Evolutionary conservation across 2,888 invertebrate species (phyloP).

Genomic region (Byasa hedistus): DNA sequence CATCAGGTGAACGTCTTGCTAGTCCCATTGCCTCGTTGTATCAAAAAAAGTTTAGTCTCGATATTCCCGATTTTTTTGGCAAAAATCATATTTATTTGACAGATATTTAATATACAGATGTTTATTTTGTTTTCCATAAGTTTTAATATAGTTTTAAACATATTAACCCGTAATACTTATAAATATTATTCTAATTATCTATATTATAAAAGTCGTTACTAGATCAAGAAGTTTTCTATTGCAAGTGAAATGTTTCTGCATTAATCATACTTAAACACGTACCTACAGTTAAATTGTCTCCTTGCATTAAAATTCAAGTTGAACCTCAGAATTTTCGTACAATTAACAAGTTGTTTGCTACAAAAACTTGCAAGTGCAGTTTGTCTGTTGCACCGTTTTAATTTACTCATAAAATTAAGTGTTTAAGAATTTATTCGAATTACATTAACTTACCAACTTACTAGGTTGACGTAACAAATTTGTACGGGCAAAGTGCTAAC

Average conservation of each 20-base stretch:
- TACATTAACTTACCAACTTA: conserved; percentile 13
- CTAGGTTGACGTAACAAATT: conserved; percentile 7
- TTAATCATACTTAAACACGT: conserved; percentile 53
- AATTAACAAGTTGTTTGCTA: conserved; percentile 27
- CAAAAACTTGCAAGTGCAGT: conserved; percentile 26
- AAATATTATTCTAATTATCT: neutral
- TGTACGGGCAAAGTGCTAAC: conserved; percentile 29
- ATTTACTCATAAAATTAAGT: conserved; percentile 26
- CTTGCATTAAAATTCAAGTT: conserved; percentile 26
- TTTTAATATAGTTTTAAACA: no score
- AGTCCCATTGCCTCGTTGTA: no score
- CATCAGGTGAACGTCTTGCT: no score
- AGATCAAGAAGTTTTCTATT: neutral
- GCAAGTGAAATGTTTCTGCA: conserved; percentile 64
- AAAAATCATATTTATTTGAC: no score
- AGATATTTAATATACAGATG: no score
- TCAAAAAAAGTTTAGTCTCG: no score
- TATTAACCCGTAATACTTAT: no score
- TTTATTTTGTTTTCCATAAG: no score
- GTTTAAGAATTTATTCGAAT: conserved; percentile 13
- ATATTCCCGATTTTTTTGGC: no score
- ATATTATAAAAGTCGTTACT: neutral
- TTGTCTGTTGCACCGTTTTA: conserved; percentile 23
- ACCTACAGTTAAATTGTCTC: conserved; percentile 22
- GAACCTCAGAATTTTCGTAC: conserved; percentile 27